Conservation (phyloP, 2,113 vertebrate species). For the Menura novaehollandiae region DNA sequence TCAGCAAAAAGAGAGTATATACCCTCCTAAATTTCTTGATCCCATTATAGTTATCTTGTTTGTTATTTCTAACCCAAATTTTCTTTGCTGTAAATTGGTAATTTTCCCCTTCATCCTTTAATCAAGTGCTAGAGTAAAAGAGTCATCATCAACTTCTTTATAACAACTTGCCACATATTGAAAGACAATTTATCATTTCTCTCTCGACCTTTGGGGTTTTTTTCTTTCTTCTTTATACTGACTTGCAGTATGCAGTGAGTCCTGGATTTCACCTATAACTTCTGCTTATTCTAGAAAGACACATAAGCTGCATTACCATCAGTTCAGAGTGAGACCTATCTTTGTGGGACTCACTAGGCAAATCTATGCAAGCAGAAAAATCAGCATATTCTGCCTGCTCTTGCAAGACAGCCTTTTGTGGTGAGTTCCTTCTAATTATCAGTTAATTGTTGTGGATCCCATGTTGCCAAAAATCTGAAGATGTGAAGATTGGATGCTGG, state of each 20-base stretch:
- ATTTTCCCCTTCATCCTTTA: background rate
- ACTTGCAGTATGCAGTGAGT: background rate
- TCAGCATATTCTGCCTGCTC: conserved; percentile 11
- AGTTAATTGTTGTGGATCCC: background rate
- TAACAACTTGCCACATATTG: background rate
- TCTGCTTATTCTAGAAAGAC: background rate
- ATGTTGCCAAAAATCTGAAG: conserved; percentile 6
- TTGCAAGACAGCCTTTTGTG: conserved; percentile 14
- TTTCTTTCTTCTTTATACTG: background rate
- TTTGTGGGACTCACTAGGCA: background rate
- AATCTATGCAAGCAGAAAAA: conserved; percentile 18
- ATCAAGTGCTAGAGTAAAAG: background rate
- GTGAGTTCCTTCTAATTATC: conserved; percentile 24
- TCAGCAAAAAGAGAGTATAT: background rate
- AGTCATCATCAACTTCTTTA: background rate
- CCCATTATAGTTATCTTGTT: background rate
- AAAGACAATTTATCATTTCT: background rate
- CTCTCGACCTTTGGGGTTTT: background rate
- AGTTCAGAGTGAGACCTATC: background rate
- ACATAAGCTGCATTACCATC: background rate
- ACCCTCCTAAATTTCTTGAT: background rate
- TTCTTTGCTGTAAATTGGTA: background rate
- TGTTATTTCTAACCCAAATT: background rate
- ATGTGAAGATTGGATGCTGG: background rate
- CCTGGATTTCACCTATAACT: background rate